phyloP scores from a whole-genome alignment of 2,797 vertebrate genomes.

The Halcyon leucocephala region DNA sequence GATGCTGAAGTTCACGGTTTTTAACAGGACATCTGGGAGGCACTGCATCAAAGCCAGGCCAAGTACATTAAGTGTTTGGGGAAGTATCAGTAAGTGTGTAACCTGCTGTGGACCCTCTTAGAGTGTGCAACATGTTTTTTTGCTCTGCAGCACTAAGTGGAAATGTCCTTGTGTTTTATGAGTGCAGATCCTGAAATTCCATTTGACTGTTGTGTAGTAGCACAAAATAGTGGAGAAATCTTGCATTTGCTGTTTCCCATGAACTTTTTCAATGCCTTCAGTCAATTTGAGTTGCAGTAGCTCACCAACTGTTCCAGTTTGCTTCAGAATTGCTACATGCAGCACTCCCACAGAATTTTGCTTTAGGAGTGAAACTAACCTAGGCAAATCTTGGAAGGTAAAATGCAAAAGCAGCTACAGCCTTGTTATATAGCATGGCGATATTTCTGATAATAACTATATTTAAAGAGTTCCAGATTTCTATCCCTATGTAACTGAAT shows the following conservation, averaged over 20 bases:
- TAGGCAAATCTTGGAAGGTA: background rate
- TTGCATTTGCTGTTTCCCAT: background rate
- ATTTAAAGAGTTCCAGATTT: background rate
- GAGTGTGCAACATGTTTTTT: background rate
- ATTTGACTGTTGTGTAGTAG: background rate
- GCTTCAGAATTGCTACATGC: background rate
- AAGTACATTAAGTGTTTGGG: background rate
- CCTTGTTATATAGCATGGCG: background rate
- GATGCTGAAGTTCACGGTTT: background rate
- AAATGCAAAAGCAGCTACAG: background rate
- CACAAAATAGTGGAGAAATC: background rate
- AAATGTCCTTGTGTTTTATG: background rate
- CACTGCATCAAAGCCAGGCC: background rate
- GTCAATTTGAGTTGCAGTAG: background rate
- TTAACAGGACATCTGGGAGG: background rate
- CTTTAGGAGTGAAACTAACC: background rate
- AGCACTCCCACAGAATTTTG: background rate
- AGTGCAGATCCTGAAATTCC: background rate
- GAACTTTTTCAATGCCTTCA: background rate
- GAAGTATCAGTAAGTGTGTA: background rate
- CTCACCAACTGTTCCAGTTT: slow-evolving; percentile 20
- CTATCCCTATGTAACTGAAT: background rate
- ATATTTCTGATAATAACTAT: background rate
- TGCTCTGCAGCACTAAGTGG: background rate
- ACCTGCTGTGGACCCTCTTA: slow-evolving; percentile 11